phyloP scores from a whole-genome alignment of 2,113 vertebrate species.

The Petaurus breviceps region DNA sequence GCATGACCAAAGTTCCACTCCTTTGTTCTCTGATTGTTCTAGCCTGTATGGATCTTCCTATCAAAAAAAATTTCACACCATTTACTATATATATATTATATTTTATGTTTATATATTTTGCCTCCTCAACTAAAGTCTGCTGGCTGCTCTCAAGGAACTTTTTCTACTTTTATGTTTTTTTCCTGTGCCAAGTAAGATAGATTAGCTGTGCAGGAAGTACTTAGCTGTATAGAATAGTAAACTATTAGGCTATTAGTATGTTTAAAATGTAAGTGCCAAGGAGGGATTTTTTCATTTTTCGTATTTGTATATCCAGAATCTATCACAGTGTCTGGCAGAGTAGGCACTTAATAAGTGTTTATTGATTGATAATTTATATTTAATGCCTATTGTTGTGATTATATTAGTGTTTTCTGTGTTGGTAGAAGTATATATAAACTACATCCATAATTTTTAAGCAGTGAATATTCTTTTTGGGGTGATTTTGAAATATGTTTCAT shows the following conservation, averaged over 20 bases:
- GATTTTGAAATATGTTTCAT: background rate
- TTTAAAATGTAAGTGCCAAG: background rate
- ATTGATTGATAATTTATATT: conserved; percentile 40
- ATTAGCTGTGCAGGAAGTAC: background rate
- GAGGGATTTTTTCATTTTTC: background rate
- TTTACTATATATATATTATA: background rate
- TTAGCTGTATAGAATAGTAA: background rate
- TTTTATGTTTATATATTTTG: background rate
- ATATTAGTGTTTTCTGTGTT: background rate
- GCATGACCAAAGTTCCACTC: background rate
- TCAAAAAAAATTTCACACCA: background rate
- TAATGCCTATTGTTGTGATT: background rate
- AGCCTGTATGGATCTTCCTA: background rate
- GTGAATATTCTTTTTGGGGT: background rate
- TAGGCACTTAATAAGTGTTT: conserved; percentile 29
- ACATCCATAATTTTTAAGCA: background rate
- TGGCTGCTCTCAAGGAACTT: background rate
- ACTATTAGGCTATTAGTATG: background rate
- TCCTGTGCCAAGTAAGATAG: background rate
- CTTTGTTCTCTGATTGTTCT: background rate
- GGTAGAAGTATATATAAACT: background rate
- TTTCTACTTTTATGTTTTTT: background rate
- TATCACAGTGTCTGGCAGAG: background rate
- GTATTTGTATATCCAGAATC: background rate
- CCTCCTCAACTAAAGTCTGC: background rate